phyloP scores from a whole-genome alignment of 2,113 vertebrate species.

The Alligator mississippiensis region DNA sequence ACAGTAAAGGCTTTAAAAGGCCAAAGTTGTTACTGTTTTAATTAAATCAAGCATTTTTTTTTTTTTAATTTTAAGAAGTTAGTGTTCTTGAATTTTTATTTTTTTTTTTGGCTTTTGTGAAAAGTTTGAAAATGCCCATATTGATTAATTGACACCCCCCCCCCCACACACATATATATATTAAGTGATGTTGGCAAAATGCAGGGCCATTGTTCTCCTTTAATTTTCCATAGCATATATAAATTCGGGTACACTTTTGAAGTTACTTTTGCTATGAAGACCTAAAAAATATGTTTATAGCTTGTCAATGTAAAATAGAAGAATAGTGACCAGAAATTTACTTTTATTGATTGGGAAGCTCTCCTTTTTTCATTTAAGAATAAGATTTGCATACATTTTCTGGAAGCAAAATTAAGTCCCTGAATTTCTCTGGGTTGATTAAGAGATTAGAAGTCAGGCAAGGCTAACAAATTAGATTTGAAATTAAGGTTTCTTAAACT shows the following conservation, averaged over 20 bases:
- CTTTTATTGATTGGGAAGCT: neutral
- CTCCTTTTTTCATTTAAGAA: neutral
- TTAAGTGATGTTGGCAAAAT: neutral
- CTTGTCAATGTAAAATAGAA: neutral
- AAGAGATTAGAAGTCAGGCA: neutral
- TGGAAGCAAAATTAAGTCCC: neutral
- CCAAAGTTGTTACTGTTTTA: neutral
- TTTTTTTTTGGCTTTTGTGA: neutral
- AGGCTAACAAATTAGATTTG: neutral
- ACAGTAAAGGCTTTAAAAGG: neutral
- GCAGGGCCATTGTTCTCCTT: neutral
- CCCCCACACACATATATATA: no score
- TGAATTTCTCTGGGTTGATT: neutral
- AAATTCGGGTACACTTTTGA: neutral
- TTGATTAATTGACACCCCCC: neutral
- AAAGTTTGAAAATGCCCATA: neutral
- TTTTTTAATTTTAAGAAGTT: neutral
- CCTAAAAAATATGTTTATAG: neutral
- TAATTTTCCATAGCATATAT: neutral
- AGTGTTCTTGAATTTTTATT: neutral
- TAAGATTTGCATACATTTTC: neutral
- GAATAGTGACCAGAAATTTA: no score
- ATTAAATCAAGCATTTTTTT: neutral
- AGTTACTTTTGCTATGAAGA: neutral
- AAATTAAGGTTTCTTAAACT: neutral